A percentile compares a stretch with the other conserved stretches of the same genome.
These are phyloP conservation scores for Drosophila nr. fundita DNA, from an alignment of 2,888 invertebrate genomes.

Conservation along the genomic window DNA sequence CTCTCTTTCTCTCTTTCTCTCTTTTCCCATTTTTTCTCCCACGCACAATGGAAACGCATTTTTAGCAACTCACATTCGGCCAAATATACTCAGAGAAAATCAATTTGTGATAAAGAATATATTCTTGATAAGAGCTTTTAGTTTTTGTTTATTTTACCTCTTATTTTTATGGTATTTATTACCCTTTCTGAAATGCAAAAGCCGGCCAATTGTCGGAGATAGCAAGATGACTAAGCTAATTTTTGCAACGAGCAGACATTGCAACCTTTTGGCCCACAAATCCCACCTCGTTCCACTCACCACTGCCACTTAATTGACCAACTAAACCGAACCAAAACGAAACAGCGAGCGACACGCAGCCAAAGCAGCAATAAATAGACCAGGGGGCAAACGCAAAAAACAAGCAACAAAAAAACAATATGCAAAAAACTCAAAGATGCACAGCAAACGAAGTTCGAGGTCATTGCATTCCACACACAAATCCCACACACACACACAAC, in stretches of 20 bases:
- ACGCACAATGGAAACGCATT: constrained; percentile 12
- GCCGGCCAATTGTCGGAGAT: constrained; percentile 24
- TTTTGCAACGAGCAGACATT: constrained; percentile 5
- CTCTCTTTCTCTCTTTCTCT: too few relatives aligned
- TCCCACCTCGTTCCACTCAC: constrained; percentile 37
- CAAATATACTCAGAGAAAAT: constrained; percentile 13
- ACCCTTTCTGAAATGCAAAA: not conserved
- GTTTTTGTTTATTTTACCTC: not conserved
- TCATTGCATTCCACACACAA: constrained; percentile 72
- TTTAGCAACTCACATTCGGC: not conserved
- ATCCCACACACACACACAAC: constrained; percentile 9
- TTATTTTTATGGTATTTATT: not conserved
- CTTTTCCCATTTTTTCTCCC: not conserved
- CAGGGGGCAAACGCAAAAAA: constrained; percentile 48
- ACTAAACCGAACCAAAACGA: constrained; percentile 42
- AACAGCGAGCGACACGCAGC: constrained; percentile 33
- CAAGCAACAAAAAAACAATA: constrained; percentile 29
- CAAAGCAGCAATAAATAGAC: constrained; percentile 59
- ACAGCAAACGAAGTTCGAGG: constrained; percentile 78
- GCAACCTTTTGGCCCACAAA: constrained; percentile 59
- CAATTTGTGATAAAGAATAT: not conserved
- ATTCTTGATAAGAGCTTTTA: not conserved
- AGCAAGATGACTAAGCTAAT: constrained; percentile 39
- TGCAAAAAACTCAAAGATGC: constrained; percentile 62
- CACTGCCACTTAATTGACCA: constrained; percentile 50